phyloP scores from a whole-genome alignment of 2,888 invertebrate genomes.

The Philopedon plagiatum region DNA sequence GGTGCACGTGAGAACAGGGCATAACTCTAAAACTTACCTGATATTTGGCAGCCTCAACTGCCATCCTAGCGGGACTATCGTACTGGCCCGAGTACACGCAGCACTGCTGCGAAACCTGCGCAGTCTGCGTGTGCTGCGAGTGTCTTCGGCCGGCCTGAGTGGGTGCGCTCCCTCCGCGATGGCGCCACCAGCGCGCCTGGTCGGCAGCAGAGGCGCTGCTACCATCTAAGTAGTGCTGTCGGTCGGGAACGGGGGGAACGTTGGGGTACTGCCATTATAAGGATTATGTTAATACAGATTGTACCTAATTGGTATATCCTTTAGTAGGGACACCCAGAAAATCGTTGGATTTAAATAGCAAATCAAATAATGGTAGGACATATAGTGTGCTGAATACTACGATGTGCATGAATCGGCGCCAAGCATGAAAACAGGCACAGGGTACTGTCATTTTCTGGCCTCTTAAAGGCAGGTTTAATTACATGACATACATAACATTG shows the following conservation, averaged over 20 bases:
- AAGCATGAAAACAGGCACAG: no score
- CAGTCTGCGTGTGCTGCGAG: constrained; percentile 23
- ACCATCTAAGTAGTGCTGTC: constrained; percentile 25
- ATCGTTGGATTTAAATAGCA: no score
- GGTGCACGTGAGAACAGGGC: no score
- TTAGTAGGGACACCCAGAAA: no score
- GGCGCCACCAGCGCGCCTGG: constrained; percentile 28
- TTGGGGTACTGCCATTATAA: constrained; percentile 8
- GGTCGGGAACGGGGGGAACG: constrained; percentile 14
- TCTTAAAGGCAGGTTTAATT: no score
- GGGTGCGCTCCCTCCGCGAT: constrained; percentile 13
- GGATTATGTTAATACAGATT: background rate
- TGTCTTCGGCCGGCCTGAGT: constrained; percentile 7
- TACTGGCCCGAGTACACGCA: constrained; percentile 17
- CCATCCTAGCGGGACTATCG: constrained; percentile 31
- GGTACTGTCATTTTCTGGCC: no score
- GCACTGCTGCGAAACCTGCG: constrained; percentile 19
- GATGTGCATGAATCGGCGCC: no score
- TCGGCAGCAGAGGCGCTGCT: constrained; percentile 21
- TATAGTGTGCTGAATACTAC: no score
- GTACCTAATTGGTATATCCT: background rate
- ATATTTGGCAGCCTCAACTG: constrained; percentile 33
- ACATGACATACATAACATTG: no score
- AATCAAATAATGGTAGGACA: no score
- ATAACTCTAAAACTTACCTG: constrained; percentile 21